phyloP scores from a whole-genome alignment of 2,113 vertebrate genomes.

The Benitochromis conjunctus region DNA sequence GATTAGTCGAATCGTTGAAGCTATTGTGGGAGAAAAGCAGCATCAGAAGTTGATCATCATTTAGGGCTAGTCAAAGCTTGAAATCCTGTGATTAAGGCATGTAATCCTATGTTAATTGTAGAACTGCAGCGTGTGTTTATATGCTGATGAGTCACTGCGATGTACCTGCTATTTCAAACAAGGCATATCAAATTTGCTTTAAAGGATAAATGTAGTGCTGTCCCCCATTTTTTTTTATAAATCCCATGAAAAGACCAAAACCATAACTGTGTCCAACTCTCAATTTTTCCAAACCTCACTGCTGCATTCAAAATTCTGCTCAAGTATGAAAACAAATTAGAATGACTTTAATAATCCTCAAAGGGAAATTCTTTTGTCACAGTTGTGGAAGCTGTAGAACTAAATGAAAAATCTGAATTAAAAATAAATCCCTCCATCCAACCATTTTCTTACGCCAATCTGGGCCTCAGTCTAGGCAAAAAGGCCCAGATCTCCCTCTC shows the following conservation, averaged over 20 bases:
- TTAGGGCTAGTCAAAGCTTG: slow-evolving; percentile 19
- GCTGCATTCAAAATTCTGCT: not conserved
- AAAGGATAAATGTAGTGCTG: not conserved
- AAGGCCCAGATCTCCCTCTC: not conserved
- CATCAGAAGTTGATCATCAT: slow-evolving; percentile 37
- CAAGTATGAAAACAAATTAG: not conserved
- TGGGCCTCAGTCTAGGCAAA: not conserved
- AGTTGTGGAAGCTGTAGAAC: not conserved
- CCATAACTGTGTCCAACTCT: not conserved
- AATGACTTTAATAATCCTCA: not conserved
- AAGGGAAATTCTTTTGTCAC: not conserved
- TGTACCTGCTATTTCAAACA: not conserved
- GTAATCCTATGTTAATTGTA: slow-evolving; percentile 56
- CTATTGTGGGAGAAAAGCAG: slow-evolving; percentile 39
- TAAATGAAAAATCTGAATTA: not conserved
- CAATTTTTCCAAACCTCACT: not conserved
- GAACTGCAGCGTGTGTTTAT: not conserved
- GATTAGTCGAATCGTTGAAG: slow-evolving; percentile 50
- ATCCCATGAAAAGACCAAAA: not conserved
- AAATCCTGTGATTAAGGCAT: slow-evolving; percentile 46
- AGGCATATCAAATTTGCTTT: not conserved
- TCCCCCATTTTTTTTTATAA: not conserved
- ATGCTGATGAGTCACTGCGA: slow-evolving; percentile 1
- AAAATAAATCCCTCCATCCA: not conserved
- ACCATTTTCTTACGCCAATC: not conserved